These are phyloP conservation scores for Menura novaehollandiae DNA, from an alignment of 2,113 vertebrate genomes.

Conservation along the genomic window DNA sequence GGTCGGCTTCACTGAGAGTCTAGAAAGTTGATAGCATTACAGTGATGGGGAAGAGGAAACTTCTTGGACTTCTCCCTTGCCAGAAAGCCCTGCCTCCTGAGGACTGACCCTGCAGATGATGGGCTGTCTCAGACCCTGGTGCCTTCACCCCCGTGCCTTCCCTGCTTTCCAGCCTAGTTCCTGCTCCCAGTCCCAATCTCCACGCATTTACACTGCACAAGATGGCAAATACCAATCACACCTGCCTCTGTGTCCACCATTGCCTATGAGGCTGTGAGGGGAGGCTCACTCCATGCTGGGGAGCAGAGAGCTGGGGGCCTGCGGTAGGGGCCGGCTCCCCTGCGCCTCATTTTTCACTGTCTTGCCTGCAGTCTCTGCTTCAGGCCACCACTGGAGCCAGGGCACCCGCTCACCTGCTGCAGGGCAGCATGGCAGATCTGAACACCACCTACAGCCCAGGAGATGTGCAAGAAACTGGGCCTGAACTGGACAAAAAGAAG, in stretches of 20 bases:
- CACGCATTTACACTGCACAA: background rate
- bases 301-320: background rate
- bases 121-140: background rate
- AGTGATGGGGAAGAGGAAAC: background rate
- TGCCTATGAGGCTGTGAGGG: background rate
- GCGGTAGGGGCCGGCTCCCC: background rate
- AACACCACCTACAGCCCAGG: background rate
- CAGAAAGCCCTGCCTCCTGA: background rate
- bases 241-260: background rate
- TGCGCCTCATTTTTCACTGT: background rate
- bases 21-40: background rate
- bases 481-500: background rate
- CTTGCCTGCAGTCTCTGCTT: background rate
- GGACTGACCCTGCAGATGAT: background rate
- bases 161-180: background rate
- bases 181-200: background rate
- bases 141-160: background rate
- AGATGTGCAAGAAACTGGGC: background rate
- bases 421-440: background rate
- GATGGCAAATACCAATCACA: background rate
- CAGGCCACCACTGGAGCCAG: background rate
- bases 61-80: background rate
- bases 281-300: background rate
- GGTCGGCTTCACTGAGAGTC: background rate
- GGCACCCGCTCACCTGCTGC: background rate